A percentile compares a stretch with the other conserved stretches of the same genome.
Evolutionary conservation across 2,797 vertebrate species (phyloP).

Genomic region (Enteromius treurensis): DNA sequence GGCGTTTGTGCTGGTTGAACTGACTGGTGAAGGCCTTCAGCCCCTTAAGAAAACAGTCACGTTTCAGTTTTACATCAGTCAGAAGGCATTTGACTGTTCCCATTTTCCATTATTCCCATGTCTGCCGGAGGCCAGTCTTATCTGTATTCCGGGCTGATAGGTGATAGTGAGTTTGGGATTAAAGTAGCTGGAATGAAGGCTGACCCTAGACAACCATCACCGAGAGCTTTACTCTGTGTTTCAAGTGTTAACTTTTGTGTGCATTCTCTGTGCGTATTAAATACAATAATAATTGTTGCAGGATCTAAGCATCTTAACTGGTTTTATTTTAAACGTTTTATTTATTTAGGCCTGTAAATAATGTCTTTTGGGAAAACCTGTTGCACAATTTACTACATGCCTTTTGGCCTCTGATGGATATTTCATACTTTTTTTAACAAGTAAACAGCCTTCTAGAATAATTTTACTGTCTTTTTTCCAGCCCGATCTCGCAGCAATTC

Average conservation of each 20-base stretch:
- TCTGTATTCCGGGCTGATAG: slow-evolving; percentile 77
- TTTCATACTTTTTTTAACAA: neutral
- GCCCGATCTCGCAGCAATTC: too few relatives aligned
- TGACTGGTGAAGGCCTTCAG: slow-evolving; percentile 5
- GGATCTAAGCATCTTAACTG: neutral
- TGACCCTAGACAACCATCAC: slow-evolving; percentile 66
- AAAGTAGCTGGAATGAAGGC: slow-evolving; percentile 68
- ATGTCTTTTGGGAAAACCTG: neutral
- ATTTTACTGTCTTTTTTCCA: neutral
- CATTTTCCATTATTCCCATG: slow-evolving; percentile 74
- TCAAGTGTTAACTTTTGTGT: neutral
- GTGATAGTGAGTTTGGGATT: slow-evolving; percentile 77
- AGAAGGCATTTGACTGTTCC: slow-evolving; percentile 70
- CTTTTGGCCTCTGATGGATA: neutral
- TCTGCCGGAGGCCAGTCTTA: slow-evolving; percentile 74
- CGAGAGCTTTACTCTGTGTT: slow-evolving; percentile 59
- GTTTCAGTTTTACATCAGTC: slow-evolving; percentile 69
- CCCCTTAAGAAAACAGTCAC: slow-evolving; percentile 49
- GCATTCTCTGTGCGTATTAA: neutral
- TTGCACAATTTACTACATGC: too few relatives aligned
- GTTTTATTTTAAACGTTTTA: neutral
- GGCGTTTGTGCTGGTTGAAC: neutral
- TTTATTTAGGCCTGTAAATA: neutral
- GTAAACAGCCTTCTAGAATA: neutral
- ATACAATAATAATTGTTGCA: neutral